Evolutionary conservation across 2,888 invertebrate species (phyloP).

Genomic region (Patella depressa): DNA sequence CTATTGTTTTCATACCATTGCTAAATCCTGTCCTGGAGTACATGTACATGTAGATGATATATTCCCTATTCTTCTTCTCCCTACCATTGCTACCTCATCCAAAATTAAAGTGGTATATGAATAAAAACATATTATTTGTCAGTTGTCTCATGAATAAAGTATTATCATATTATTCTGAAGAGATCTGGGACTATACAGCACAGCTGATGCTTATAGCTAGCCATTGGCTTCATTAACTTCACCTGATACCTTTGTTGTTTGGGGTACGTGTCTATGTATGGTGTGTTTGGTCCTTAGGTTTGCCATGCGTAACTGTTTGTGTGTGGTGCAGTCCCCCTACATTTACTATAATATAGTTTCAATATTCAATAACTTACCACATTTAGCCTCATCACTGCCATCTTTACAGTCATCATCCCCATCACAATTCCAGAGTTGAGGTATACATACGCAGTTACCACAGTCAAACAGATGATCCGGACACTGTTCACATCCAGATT

Average conservation of each 20-base stretch:
- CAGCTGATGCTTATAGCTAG: background rate
- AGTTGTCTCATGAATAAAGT: background rate
- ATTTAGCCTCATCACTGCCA: slow-evolving; percentile 92
- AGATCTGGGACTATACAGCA: too few species aligned
- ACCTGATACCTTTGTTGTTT: background rate
- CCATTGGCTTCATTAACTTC: background rate
- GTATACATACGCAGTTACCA: slow-evolving; percentile 74
- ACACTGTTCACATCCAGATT: slow-evolving; percentile 43
- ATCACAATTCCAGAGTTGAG: slow-evolving; percentile 86
- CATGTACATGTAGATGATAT: too few species aligned
- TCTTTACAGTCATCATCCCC: slow-evolving; percentile 98
- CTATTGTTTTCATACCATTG: too few species aligned
- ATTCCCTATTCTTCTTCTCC: too few species aligned
- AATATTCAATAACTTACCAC: slow-evolving; percentile 46
- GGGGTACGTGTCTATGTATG: too few species aligned
- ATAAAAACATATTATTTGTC: too few species aligned
- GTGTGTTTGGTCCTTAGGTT: too few species aligned
- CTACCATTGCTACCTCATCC: too few species aligned
- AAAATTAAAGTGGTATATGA: too few species aligned
- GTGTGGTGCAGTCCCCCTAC: too few species aligned
- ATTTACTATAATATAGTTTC: background rate
- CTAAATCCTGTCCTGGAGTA: too few species aligned
- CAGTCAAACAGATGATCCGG: slow-evolving; percentile 61
- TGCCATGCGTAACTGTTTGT: too few species aligned
- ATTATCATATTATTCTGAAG: background rate